Evolutionary conservation across 2,888 invertebrate genomes (phyloP), one percentile per base, ranked within the genome.

Genomic region (Ellobium chinense): DNA sequence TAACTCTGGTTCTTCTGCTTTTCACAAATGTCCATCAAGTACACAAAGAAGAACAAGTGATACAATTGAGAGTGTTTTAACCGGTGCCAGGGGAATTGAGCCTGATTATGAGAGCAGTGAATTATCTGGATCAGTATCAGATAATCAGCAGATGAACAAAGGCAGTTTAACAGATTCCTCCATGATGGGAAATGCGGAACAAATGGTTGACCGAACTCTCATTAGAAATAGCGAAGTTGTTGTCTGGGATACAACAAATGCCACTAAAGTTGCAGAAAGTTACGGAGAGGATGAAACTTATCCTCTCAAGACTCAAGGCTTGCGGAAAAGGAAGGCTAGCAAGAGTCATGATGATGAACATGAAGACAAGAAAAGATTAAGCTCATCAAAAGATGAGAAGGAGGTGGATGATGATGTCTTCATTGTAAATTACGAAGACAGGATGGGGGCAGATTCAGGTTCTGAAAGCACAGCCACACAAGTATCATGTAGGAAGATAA

Each of bases 1-100:
- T 46, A 78, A 70, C 46, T 69, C 70, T 0, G 31, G 37, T 9
- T 54, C 60, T 36, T 78, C 78, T 39, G 78, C 78, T 46, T 78
- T 78, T 62, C 70, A 78, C 62, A 78, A 78, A 29, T 78, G 78
- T 39, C 36, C 73, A n/a, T 34, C 66, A 21, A 75, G 58, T n/a
- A 60, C 14, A 3, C 56, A 72, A 9, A 58, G 27, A 27, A 65
- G 34, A 56, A 63, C 37, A 31, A n/a, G 5, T 24, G 9, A 29
- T 4, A 24, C 65, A 65, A 29, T 4, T 29, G 66, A 56, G 14
- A 36, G 12, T 24, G 24, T 18, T 60, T 12, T 18, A 12, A 7
- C 7, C 18, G 34, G 24, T 18, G 36, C 24, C 36, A 58, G 56
- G 1, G 37, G 24, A 1, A 58, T n/a, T 34, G 60, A n/a, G 24